These are phyloP conservation scores for Nyctibius bracteatus DNA, from an alignment of 2,113 vertebrate genomes.

Conservation along the genomic window DNA sequence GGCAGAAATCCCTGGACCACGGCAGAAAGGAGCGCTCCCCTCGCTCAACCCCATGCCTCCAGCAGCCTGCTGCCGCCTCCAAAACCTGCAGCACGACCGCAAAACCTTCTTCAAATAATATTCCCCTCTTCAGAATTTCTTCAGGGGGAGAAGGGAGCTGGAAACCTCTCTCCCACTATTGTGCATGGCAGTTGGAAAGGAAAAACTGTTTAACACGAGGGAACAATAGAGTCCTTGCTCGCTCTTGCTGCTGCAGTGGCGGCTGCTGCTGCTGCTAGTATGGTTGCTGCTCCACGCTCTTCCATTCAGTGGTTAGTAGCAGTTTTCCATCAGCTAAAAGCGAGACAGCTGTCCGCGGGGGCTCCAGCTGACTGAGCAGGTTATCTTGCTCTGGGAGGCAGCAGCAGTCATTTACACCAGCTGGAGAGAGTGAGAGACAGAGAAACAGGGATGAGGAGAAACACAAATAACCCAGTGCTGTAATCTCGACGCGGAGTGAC, in stretches of 20 bases:
- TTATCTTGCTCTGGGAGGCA: constrained; percentile 71
- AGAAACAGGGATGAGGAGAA: constrained; percentile 38
- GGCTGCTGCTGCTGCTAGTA: constrained; percentile 39
- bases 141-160: not conserved
- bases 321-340: constrained; percentile 69
- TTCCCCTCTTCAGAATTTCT: constrained; percentile 20
- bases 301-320: constrained; percentile 71
- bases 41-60: constrained; percentile 79
- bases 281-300: constrained; percentile 48
- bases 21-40: constrained; percentile 56
- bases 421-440: constrained; percentile 69
- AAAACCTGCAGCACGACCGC: constrained; percentile 52
- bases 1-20: constrained; percentile 39
- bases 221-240: constrained; percentile 79
- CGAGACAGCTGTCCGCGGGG: constrained; percentile 74
- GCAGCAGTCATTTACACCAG: constrained; percentile 76
- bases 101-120: not conserved
- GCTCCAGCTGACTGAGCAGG: constrained; percentile 79
- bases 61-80: constrained; percentile 63
- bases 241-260: not conserved
- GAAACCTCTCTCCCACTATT: constrained; percentile 43
- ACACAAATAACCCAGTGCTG: constrained; percentile 53
- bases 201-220: constrained; percentile 63
- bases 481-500: constrained; percentile 48
- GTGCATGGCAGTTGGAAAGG: constrained; percentile 66